phyloP scores from a whole-genome alignment of 1,140 invertebrate species.

The Xylocopa sonorina region DNA sequence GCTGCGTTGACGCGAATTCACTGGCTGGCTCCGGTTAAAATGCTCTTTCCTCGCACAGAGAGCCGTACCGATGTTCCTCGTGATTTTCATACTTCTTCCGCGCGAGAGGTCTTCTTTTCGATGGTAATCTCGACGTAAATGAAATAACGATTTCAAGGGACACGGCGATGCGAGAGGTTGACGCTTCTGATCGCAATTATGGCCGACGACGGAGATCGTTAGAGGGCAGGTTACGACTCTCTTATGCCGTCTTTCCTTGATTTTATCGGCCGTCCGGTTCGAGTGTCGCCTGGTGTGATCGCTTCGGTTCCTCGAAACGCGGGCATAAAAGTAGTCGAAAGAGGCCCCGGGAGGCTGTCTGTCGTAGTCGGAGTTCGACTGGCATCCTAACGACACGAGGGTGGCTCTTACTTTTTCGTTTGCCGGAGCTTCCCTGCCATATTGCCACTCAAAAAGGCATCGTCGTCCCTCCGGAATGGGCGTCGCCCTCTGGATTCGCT shows the following conservation, averaged over 20 bases:
- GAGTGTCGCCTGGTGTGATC: background rate
- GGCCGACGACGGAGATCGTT: background rate
- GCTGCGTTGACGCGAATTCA: background rate
- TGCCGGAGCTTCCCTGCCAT: constrained; percentile 40
- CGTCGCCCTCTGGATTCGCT: constrained; percentile 46
- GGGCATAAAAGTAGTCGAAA: constrained; percentile 8
- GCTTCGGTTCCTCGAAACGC: background rate
- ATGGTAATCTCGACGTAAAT: background rate
- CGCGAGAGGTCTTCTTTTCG: background rate
- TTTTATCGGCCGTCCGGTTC: constrained; percentile 15
- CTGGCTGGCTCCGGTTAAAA: background rate
- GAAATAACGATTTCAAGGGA: no score
- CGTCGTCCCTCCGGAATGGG: constrained; percentile 38
- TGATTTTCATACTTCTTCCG: no score
- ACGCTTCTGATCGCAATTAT: background rate
- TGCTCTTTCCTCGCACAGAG: background rate
- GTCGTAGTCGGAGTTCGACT: constrained; percentile 5
- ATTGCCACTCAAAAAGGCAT: constrained; percentile 61
- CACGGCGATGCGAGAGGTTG: no score
- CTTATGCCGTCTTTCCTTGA: background rate
- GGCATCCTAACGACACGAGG: constrained; percentile 50
- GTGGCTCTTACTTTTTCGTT: constrained; percentile 57
- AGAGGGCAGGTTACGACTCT: background rate
- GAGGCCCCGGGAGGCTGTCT: constrained; percentile 3
- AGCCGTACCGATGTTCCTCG: no score